Percentiles rank a stretch among this genome's conserved stretches.
Evolutionary conservation across 1,140 invertebrate species (phyloP).

Genomic region (Euura saliciscinereae): DNA sequence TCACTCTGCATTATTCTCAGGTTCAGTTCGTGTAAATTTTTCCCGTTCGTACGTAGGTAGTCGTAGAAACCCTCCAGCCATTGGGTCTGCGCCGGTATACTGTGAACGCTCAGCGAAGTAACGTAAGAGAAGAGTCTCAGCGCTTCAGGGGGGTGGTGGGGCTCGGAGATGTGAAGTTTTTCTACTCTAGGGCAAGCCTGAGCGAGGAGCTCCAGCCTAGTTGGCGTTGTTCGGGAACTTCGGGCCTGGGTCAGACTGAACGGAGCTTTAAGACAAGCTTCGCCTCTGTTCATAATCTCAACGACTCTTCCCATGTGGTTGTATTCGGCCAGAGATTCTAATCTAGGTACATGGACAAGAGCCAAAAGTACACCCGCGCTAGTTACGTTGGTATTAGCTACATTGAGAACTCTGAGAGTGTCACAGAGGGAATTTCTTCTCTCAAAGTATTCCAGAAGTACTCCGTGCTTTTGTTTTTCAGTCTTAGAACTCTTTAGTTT

Average conservation of each 20-base stretch:
- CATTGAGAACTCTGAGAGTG: slow-evolving; percentile 53
- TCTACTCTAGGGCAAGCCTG: slow-evolving; percentile 54
- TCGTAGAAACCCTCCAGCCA: slow-evolving; percentile 55
- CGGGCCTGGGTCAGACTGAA: slow-evolving; percentile 52
- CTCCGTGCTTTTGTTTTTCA: slow-evolving; percentile 39
- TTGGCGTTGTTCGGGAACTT: slow-evolving; percentile 48
- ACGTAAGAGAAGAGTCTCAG: slow-evolving; percentile 51
- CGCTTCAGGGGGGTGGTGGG: slow-evolving; percentile 54
- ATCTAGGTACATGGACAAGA: slow-evolving; percentile 49
- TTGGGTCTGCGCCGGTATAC: slow-evolving; percentile 46
- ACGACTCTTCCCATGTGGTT: slow-evolving; percentile 55
- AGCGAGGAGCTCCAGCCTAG: slow-evolving; percentile 51
- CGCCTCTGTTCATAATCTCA: slow-evolving; percentile 51
- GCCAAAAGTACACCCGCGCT: slow-evolving; percentile 54
- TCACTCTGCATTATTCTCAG: slow-evolving; percentile 47
- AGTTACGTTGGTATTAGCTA: slow-evolving; percentile 57
- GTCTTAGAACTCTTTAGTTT: slow-evolving; percentile 35
- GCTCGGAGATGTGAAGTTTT: slow-evolving; percentile 54
- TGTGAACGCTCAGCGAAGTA: slow-evolving; percentile 54
- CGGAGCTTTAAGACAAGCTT: slow-evolving; percentile 42
- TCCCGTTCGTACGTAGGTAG: slow-evolving; percentile 52
- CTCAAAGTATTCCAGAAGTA: slow-evolving; percentile 55
- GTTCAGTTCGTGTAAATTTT: slow-evolving; percentile 48
- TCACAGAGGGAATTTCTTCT: slow-evolving; percentile 54
- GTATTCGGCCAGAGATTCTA: slow-evolving; percentile 59